Evolutionary conservation across 2,797 vertebrate genomes (phyloP).

Genomic region (Anabacerthia variegaticeps): DNA sequence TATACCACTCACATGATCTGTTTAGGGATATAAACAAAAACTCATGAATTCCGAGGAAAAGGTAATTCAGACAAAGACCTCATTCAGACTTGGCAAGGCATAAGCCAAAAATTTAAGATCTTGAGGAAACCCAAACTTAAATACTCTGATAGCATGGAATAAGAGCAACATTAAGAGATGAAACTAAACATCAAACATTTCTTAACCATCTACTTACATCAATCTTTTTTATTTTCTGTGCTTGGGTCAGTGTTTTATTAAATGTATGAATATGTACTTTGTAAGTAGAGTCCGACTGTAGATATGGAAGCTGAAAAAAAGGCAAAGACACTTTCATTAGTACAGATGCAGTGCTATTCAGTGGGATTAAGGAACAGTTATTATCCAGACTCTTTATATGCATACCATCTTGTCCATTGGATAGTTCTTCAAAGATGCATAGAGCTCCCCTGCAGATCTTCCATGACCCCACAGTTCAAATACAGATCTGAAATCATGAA

Average conservation of each 20-base stretch:
- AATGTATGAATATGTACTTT: slow-evolving; percentile 94
- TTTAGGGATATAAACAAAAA: neutral
- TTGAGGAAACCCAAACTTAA: neutral
- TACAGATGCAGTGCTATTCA: neutral
- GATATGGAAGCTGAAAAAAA: slow-evolving; percentile 83
- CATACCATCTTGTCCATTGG: slow-evolving; percentile 88
- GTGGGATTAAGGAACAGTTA: neutral
- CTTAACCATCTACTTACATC: slow-evolving; percentile 84
- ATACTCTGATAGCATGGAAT: neutral
- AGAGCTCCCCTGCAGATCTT: slow-evolving; percentile 83
- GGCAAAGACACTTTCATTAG: slow-evolving; percentile 6
- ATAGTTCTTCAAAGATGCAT: slow-evolving; percentile 85
- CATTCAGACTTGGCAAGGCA: neutral
- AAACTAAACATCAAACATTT: neutral
- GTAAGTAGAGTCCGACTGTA: slow-evolving; percentile 88
- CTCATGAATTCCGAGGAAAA: neutral
- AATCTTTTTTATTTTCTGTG: slow-evolving; percentile 90
- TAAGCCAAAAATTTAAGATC: neutral
- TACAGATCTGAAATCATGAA: slow-evolving; percentile 83
- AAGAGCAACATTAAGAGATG: neutral
- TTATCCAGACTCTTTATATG: neutral
- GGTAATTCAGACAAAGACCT: neutral
- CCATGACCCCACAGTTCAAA: slow-evolving; percentile 98
- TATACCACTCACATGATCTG: neutral
- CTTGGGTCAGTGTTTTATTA: slow-evolving; percentile 92